Evolutionary conservation across 2,888 invertebrate species (phyloP), one percentile per base, ranked within the genome.

Genomic region (Petrophora chlorosata): DNA sequence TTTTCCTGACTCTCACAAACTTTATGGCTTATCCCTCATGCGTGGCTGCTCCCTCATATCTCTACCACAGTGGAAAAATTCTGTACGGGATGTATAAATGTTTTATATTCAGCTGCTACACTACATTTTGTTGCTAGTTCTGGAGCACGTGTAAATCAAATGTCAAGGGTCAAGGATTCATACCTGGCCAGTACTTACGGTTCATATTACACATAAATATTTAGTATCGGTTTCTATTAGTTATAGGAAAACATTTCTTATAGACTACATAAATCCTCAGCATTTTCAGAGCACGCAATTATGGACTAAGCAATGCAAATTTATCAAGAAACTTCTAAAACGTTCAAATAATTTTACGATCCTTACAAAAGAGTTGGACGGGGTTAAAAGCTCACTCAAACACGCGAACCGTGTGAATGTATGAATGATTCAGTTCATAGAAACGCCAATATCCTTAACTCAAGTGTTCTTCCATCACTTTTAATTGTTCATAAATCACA

Each of bases 21-120:
- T 87, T 88, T 84, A 77, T 74, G 70, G 81, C 70, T 79, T 80
- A 84, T 79, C 82, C 79, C 76, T 76, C 74, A 76, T 73, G 76
- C 69, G 71, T 60, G 50, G 61, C 56, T 62, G 59, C 54, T 59
- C 69, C 73, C 72, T 70, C 73, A 71, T 73, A 68, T 74, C 64
- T 72, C 32, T 7, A 42, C 34, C 30, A 33, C 22, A 39, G 39
- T 30, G 33, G 34, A 32, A 17, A 34, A 25, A 39, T 43, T 42
- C 43, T 45, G 19, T 29, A 25, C 35, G 62, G 64, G 72, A 66
- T 71, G 61, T 73, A 60, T 26, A 66, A 61, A 63, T 65, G 53
- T 56, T 57, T 57, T 59, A 55, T 67, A 62, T 65, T 69, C 62
- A 43, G 59, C 43, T 55, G 55, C 55, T 50, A 47, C 48, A 43